These are phyloP conservation scores for Synergus itoensis DNA, from an alignment of 2,888 invertebrate species.

Conservation along the genomic window DNA sequence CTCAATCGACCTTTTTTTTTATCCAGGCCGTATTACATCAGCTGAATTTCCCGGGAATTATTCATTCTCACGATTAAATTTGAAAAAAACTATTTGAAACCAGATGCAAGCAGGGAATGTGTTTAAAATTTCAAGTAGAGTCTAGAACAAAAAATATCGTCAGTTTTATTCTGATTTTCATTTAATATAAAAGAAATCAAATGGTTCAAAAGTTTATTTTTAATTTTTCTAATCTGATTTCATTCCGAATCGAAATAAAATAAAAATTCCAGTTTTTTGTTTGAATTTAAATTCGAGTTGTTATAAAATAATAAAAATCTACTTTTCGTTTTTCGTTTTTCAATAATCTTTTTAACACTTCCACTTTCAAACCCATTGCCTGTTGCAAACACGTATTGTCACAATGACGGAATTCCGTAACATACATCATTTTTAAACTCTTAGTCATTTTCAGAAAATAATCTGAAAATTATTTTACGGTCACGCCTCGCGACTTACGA, in stretches of 20 bases:
- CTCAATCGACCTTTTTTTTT: not conserved
- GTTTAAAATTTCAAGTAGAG: not conserved
- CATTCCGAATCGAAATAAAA: too few relatives aligned
- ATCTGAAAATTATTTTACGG: conserved; percentile 7
- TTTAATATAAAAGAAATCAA: not conserved
- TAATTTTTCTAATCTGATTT: not conserved
- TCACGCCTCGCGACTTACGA: conserved; percentile 23
- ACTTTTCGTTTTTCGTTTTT: not conserved
- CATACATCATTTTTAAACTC: conserved; percentile 31
- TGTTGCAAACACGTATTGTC: not conserved
- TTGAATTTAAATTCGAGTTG: too few relatives aligned
- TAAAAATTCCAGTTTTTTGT: too few relatives aligned
- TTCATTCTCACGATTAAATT: not conserved
- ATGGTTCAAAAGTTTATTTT: too few relatives aligned
- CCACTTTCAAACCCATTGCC: not conserved
- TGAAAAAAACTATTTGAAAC: not conserved
- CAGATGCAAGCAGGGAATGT: not conserved
- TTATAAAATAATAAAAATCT: too few relatives aligned
- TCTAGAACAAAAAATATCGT: not conserved
- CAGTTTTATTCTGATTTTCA: not conserved
- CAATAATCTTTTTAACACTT: not conserved
- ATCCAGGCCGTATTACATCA: not conserved
- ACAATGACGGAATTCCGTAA: conserved; percentile 27
- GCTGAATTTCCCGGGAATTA: not conserved
- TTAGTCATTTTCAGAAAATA: conserved; percentile 1